Evolutionary conservation across 2,888 invertebrate genomes (phyloP).

Genomic region (Urechis unicinctus): DNA sequence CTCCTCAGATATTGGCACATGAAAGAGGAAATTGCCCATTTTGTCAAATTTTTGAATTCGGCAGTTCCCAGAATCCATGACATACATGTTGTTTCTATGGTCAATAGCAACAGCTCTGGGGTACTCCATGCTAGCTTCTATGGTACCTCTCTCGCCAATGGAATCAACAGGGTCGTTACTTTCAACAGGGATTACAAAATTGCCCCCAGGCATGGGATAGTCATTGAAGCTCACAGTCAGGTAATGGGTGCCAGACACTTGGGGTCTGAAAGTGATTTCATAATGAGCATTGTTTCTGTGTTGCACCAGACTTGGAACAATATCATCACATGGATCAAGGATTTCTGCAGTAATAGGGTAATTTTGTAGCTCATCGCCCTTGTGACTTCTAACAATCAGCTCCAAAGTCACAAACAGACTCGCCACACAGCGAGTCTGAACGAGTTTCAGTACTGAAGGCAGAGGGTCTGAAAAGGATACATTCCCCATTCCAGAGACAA

Average conservation of each 20-base stretch:
- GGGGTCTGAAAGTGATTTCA: slow-evolving; percentile 19
- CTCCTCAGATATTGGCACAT: slow-evolving; percentile 12
- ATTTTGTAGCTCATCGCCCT: slow-evolving; percentile 8
- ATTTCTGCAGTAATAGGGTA: slow-evolving; percentile 19
- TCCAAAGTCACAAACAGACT: slow-evolving; percentile 12
- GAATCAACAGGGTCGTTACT: slow-evolving; percentile 21
- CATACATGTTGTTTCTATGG: slow-evolving; percentile 13
- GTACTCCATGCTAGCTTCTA: slow-evolving; percentile 15
- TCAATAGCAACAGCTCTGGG: slow-evolving; percentile 21
- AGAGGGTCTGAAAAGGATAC: slow-evolving; percentile 6
- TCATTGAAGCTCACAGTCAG: slow-evolving; percentile 16
- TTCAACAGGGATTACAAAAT: slow-evolving; percentile 13
- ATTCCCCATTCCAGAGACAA: slow-evolving; percentile 9
- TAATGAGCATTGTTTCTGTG: slow-evolving; percentile 15
- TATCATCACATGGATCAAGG: slow-evolving; percentile 17
- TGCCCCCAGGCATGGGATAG: slow-evolving; percentile 10
- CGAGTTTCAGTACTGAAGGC: slow-evolving; percentile 10
- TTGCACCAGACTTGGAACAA: slow-evolving; percentile 11
- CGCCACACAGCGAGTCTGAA: slow-evolving; percentile 6
- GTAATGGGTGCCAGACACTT: slow-evolving; percentile 17
- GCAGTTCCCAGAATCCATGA: slow-evolving; percentile 22
- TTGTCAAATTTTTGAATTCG: slow-evolving; percentile 17
- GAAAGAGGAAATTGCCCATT: slow-evolving; percentile 6
- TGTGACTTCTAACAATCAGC: slow-evolving; percentile 10
- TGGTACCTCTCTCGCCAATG: slow-evolving; percentile 14